Conservation (phyloP, 2,113 vertebrate species). For the Zapornia atra region DNA sequence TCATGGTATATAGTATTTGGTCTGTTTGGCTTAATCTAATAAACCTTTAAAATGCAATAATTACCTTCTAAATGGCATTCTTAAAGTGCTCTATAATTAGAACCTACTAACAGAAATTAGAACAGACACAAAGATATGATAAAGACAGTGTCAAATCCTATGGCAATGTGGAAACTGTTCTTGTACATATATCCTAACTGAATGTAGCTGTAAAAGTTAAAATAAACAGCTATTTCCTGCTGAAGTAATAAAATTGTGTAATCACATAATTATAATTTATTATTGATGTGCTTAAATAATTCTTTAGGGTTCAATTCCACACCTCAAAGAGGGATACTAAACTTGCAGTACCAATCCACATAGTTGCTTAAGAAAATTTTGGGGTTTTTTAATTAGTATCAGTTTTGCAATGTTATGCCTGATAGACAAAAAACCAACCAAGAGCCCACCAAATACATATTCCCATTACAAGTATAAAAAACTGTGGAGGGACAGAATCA, state of each 20-base stretch:
- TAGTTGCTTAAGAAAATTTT: neutral
- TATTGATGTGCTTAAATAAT: neutral
- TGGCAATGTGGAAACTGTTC: neutral
- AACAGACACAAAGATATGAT: neutral
- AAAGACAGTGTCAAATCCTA: neutral
- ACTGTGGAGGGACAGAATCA: neutral
- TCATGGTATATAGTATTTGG: neutral
- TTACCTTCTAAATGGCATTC: neutral
- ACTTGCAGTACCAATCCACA: neutral
- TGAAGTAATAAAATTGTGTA: neutral
- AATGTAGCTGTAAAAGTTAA: neutral
- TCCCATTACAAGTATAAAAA: neutral
- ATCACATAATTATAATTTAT: neutral
- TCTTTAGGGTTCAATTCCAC: neutral
- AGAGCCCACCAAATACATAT: neutral
- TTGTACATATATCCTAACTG: neutral
- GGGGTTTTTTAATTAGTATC: neutral
- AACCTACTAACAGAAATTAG: neutral
- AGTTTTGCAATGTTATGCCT: neutral
- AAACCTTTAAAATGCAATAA: neutral
- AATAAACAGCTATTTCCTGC: neutral
- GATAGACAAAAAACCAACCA: neutral
- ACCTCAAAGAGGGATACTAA: neutral
- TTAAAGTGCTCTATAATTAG: neutral
- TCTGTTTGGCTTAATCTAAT: neutral